Evolutionary conservation across 1,140 invertebrate genomes (phyloP), one percentile per base, ranked within the genome.

Genomic region (Rhagoletis zephyria): DNA sequence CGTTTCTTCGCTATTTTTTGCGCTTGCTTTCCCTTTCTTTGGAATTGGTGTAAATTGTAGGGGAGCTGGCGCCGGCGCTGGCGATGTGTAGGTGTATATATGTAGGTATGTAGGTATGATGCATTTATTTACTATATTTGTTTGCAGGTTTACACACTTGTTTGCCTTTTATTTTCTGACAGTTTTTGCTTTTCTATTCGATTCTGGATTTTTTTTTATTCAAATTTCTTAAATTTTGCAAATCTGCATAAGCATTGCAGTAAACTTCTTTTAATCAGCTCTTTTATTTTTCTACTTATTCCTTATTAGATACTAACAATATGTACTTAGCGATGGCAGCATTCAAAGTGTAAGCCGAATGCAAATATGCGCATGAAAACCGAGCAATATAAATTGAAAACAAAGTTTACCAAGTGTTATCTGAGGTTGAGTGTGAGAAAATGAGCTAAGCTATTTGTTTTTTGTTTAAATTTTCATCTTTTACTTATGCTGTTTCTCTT

Each of bases 161-260:
- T 67, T 4, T 30, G 40, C 40, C 30, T 63, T 67, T 30, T 67
- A 30, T 4, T 30, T 16, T 19, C 40, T 19, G 7, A 67, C 30
- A 30, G 30, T 14, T 64, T 67, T 7, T 67, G 10, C 61, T n/a
- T 30, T 67, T 67, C 30, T 81, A 45, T 67, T 81, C 16, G 16
- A 81, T 51, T 59, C 42, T 30, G 9, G 14, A 1, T 81, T 56
- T 48, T n/a, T 56, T 81, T n/a, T 51, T 16, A 64, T 30, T 51
- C 51, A 77, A 77, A 30, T 81, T 56, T 4, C 16, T 19, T 30
- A 30, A 4, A 67, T 67, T 81, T 81, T 51, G 48, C 12, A 5
- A 74, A 74, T 81, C 56, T 81, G 48, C 74, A 81, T 56, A 81
- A 81, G 74, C 74, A 48, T 81, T 81, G 74, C 48, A 56, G 48